Percentiles rank a stretch among this genome's conserved stretches.
Conservation (phyloP, 2,113 vertebrate species). For the Gnathonemus longibarbis region DNA sequence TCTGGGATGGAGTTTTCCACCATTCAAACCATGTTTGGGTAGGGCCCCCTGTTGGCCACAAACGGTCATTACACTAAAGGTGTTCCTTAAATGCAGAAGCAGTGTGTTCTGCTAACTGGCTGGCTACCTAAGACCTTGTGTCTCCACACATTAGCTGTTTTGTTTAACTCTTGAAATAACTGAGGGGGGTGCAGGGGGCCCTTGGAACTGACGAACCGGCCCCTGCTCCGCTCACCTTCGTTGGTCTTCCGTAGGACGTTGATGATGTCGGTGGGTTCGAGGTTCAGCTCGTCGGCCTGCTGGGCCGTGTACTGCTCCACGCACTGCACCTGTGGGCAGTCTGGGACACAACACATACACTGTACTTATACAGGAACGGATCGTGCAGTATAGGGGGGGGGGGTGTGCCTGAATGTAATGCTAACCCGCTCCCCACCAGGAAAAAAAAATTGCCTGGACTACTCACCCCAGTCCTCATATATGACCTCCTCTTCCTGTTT, state of each 20-base stretch:
- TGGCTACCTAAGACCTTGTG: background rate
- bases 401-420: background rate
- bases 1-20: background rate
- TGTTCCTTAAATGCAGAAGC: background rate
- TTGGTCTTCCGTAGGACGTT: conserved; percentile 58
- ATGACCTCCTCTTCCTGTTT: conserved; percentile 54
- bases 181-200: background rate
- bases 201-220: background rate
- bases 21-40: background rate
- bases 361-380: background rate
- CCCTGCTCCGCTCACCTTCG: conserved; percentile 50
- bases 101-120: background rate
- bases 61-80: background rate
- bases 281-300: conserved; percentile 52
- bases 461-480: conserved; percentile 68
- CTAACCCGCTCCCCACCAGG: background rate
- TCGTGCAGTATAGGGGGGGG: background rate
- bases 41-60: background rate
- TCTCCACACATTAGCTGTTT: background rate
- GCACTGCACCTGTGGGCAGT: conserved; percentile 67
- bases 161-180: background rate
- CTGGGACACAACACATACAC: conserved; percentile 36
- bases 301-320: conserved; percentile 44
- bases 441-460: background rate
- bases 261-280: conserved; percentile 49